A percentile compares a stretch with the other conserved stretches of the same genome.
Evolutionary conservation across 2,888 invertebrate genomes (phyloP).

Genomic region (Drosophila leonis): DNA sequence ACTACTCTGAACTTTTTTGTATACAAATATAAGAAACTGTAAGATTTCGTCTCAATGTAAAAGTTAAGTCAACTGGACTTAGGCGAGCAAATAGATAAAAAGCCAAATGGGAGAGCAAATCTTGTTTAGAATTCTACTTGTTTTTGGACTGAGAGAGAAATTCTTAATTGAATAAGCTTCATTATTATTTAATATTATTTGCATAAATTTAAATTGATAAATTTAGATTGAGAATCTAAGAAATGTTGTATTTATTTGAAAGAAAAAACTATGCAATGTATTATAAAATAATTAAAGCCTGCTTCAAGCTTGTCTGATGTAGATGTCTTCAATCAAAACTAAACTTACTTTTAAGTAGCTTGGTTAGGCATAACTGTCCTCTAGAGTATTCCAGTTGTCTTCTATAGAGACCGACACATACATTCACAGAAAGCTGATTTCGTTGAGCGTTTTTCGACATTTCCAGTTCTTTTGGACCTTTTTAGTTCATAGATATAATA

Average conservation of each 20-base stretch:
- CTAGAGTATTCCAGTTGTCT: neutral
- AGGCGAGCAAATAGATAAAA: neutral
- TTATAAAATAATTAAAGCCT: neutral
- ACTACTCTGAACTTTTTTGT: neutral
- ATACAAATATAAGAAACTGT: neutral
- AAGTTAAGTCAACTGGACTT: neutral
- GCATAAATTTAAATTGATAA: neutral
- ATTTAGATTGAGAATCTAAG: neutral
- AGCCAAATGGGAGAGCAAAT: neutral
- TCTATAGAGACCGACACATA: neutral
- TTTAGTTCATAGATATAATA: neutral
- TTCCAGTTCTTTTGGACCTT: neutral
- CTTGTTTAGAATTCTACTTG: too few species aligned
- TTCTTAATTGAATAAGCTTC: neutral
- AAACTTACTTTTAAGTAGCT: neutral
- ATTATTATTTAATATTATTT: neutral
- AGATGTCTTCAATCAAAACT: neutral
- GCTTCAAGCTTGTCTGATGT: neutral
- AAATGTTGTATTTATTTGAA: too few species aligned
- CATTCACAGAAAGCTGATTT: neutral
- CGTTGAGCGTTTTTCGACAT: neutral
- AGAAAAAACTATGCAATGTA: too few species aligned
- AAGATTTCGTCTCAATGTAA: neutral
- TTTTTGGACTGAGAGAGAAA: neutral
- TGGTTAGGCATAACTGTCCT: neutral